Evolutionary conservation across 1,140 invertebrate genomes (phyloP), one percentile per base, ranked within the genome.

Genomic region (Adoxophyes honmai): DNA sequence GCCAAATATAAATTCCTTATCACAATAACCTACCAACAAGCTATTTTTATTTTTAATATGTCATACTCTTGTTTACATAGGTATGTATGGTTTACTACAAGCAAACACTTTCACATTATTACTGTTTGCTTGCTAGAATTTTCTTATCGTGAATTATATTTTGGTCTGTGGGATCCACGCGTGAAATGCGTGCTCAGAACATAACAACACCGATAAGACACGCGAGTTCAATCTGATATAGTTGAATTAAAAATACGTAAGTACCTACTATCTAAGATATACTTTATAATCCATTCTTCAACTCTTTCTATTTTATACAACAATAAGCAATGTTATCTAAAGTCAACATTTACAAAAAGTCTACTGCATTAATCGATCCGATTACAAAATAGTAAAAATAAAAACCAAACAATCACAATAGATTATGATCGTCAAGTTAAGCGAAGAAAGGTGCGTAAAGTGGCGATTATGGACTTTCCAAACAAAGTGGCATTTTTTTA

Each of bases 371-470:
- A 21, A 44, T 28, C 16, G 42, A n/a, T 48, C 21, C 18, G 18
- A 16, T 21, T 21, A 48, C 11, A 11, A 28, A 48, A 9, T 11
- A 48, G 10, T n/a, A n/a, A n/a, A n/a, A n/a, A n/a, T n/a, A 21
- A 21, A 42, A 42, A 21, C 8, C 14, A 21, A 42, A 3, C 9
- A 18, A 10, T 39, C 15, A 42, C 18, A 48, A 28, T 15, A 21
- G 42, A 48, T 48, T 48, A 48, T 28, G 4, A 48, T 48, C 42
- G 6, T 16, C 10, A 42, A 16, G 1, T 48, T 48, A 7, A 48
- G 18, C n/a, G 18, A 48, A 13, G 18, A 48, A 48, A 48, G 42
- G 42, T 48, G n/a, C n/a, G 42, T 48, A 48, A 48, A 48, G 21
- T 21, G 42, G 42, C 21, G 11, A 28, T 28, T 11, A 36, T 13